Evolutionary conservation across 2,113 vertebrate species (phyloP), one percentile per base, ranked within the genome.

Genomic region (Falcunculus frontatus): DNA sequence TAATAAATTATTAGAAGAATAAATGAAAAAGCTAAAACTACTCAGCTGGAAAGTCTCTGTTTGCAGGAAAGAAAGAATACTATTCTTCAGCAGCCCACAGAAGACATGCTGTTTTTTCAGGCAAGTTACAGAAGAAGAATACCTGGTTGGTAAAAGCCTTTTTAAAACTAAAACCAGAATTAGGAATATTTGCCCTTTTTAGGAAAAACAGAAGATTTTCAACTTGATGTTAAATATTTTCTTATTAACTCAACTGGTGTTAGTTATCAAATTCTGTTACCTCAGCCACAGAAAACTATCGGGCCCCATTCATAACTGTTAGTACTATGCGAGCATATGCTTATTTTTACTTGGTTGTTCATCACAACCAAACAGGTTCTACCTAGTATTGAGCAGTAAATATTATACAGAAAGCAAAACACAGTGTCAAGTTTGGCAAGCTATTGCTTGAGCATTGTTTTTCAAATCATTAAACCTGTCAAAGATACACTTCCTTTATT

Each of bases 251-350:
- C 62, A 91, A 53, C 78, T 69, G 87, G 37, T 22, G 5, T 95
- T 97, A 96, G 95, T 91, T 88, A 83, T 77, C 92, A 83, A 95
- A 94, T 89, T 93, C 53, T 94, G 93, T 92, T 89, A 92, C 68
- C 72, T 96, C 69, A 95, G 73, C 86, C 87, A 89, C 57, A 95
- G 68, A 81, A 47, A 86, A 80, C 37, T 84, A 65, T 6, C 5
- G 59, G 68, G 49, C 46, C 75, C 55, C 83, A 74, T 77, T 91
- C 30, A 3, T 93, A 79, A 89, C 47, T 69, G 89, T 95, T 82
- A 93, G 94, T 88, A 96, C 69, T 95, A 90, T 50, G 69, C 63
- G 94, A 93, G 69, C 81, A 1, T 42, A 41, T 22, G 23, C 87
- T 92, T 81, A 77, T 95, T 94, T 94, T 96, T 44, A 90, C n/a